Percentiles rank a stretch among this genome's conserved stretches.
These are phyloP conservation scores for Yoshiicerus persimilis DNA, from an alignment of 1,140 invertebrate species.

Conservation along the genomic window DNA sequence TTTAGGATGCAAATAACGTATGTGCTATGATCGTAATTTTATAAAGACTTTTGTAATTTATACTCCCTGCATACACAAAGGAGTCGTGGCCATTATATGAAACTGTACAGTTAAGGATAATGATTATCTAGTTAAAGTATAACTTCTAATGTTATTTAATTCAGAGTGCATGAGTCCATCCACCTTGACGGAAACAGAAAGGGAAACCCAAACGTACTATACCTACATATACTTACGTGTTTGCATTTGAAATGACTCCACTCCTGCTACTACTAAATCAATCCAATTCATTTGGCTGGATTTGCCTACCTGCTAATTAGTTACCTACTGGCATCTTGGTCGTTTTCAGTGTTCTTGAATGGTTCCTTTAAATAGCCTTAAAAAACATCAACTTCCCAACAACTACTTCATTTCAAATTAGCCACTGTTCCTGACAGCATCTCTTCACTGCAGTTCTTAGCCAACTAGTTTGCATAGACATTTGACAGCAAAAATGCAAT, in stretches of 20 bases:
- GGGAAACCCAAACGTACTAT: not conserved
- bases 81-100: not conserved
- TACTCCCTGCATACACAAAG: not conserved
- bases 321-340: not conserved
- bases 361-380: not conserved
- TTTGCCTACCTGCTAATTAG: not conserved
- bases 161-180: not conserved
- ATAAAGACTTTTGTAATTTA: too few relatives aligned
- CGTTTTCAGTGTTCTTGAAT: not conserved
- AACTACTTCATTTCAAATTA: not conserved
- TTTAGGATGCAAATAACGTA: not conserved
- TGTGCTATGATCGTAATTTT: not conserved
- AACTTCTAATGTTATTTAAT: not conserved
- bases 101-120: not conserved
- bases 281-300: not conserved
- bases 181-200: conserved; percentile 6
- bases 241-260: not conserved
- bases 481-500: not conserved
- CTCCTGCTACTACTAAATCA: not conserved
- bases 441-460: not conserved
- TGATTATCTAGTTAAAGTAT: not conserved
- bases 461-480: not conserved
- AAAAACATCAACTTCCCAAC: not conserved
- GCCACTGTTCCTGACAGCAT: not conserved
- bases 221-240: not conserved